Conservation (phyloP, 2,888 invertebrate species). For the Lasius fuliginosus region DNA sequence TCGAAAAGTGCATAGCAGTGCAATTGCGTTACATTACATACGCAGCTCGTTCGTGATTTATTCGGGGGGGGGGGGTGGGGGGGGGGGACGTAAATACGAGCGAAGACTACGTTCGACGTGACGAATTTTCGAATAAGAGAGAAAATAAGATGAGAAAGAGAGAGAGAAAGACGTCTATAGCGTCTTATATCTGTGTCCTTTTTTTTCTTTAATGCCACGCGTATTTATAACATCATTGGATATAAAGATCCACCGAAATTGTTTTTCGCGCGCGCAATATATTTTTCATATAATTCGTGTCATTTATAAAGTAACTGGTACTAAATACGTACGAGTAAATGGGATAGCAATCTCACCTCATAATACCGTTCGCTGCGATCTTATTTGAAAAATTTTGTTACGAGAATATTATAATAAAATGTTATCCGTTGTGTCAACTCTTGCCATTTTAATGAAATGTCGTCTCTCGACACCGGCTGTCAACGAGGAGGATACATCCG, state of each 20-base stretch:
- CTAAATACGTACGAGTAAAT: neutral
- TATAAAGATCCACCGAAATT: neutral
- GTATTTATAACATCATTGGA: neutral
- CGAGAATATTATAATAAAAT: neutral
- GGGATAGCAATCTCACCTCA: slow-evolving; percentile 11
- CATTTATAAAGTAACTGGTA: neutral
- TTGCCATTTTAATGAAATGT: slow-evolving; percentile 23
- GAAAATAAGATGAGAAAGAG: neutral
- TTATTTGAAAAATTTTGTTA: slow-evolving; percentile 28
- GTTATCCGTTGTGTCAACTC: slow-evolving; percentile 26
- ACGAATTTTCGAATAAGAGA: slow-evolving; percentile 59
- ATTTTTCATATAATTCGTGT: neutral
- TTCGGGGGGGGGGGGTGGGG: too few relatives aligned
- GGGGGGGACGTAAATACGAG: slow-evolving; percentile 55
- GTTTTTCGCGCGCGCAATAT: neutral
- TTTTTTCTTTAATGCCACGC: neutral
- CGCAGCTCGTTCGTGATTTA: slow-evolving; percentile 50
- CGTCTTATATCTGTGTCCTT: neutral
- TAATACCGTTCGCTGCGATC: neutral
- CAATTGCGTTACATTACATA: slow-evolving; percentile 4
- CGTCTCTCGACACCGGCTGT: neutral
- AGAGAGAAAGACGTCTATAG: neutral
- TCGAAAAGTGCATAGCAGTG: neutral
- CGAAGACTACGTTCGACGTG: slow-evolving; percentile 58
- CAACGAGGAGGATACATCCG: neutral